Conservation (phyloP, 1,140 invertebrate genomes). For the Ips nitidus region DNA sequence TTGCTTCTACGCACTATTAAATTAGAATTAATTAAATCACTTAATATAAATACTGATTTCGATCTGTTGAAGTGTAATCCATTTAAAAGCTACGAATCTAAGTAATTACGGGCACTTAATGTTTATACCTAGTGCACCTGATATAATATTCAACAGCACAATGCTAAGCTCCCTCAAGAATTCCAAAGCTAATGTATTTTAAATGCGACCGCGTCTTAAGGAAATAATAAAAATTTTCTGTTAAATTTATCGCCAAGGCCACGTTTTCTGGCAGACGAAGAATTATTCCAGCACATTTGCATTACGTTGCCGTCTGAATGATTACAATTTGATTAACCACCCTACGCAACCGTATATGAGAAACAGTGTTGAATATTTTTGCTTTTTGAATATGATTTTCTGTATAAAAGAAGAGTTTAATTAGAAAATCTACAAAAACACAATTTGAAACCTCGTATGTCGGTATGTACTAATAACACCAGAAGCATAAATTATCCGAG, state of each 20-base stretch:
- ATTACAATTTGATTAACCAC: constrained; percentile 39
- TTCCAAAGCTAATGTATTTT: constrained; percentile 20
- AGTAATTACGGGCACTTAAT: too few relatives aligned
- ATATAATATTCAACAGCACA: too few relatives aligned
- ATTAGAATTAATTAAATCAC: too few relatives aligned
- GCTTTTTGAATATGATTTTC: constrained; percentile 3
- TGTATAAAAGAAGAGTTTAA: background rate
- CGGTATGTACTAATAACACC: background rate
- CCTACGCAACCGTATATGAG: constrained; percentile 21
- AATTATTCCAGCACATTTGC: constrained; percentile 40
- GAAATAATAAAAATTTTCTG: constrained; percentile 39
- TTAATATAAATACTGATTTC: too few relatives aligned
- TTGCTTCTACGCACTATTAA: too few relatives aligned
- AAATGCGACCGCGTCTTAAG: constrained; percentile 21
- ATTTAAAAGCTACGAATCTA: too few relatives aligned
- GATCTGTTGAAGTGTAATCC: too few relatives aligned
- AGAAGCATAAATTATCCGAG: constrained; percentile 39
- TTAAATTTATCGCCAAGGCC: constrained; percentile 35
- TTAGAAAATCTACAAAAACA: background rate
- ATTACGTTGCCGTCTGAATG: constrained; percentile 38
- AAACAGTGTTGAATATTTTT: too few relatives aligned
- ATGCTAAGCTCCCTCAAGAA: background rate
- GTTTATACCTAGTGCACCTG: too few relatives aligned
- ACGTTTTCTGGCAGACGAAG: constrained; percentile 27
- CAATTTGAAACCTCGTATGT: background rate